phyloP scores from a whole-genome alignment of 2,113 vertebrate species.

The Psittacus erithacus region DNA sequence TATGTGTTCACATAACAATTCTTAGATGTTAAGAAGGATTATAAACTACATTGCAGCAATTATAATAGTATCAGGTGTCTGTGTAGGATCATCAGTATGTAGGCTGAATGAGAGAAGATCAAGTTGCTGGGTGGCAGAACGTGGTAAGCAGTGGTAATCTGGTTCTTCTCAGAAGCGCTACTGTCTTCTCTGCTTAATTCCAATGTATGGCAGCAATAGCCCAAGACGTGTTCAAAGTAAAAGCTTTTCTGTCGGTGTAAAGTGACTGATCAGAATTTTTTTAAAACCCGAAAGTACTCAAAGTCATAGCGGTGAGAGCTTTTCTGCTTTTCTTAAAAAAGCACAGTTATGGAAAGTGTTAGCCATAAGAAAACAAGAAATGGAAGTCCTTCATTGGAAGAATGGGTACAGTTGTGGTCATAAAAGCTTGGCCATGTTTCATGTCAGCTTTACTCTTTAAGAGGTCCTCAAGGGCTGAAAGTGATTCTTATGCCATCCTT shows the following conservation, averaged over 20 bases:
- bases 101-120: neutral
- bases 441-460: neutral
- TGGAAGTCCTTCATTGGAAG: neutral
- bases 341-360: neutral
- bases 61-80: neutral
- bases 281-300: neutral
- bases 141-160: neutral
- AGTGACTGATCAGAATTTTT: neutral
- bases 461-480: neutral
- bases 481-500: neutral
- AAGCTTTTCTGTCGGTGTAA: neutral
- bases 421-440: neutral
- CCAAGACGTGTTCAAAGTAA: neutral
- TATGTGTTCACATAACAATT: neutral
- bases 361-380: neutral
- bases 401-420: neutral
- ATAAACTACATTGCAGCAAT: neutral
- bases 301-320: neutral
- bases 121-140: neutral
- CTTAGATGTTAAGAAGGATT: neutral
- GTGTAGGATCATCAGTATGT: neutral
- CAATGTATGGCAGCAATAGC: neutral
- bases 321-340: neutral
- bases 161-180: neutral
- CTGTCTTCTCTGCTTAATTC: neutral